Evolutionary conservation across 2,888 invertebrate genomes (phyloP).

Genomic region (Charanyca ferruginea): DNA sequence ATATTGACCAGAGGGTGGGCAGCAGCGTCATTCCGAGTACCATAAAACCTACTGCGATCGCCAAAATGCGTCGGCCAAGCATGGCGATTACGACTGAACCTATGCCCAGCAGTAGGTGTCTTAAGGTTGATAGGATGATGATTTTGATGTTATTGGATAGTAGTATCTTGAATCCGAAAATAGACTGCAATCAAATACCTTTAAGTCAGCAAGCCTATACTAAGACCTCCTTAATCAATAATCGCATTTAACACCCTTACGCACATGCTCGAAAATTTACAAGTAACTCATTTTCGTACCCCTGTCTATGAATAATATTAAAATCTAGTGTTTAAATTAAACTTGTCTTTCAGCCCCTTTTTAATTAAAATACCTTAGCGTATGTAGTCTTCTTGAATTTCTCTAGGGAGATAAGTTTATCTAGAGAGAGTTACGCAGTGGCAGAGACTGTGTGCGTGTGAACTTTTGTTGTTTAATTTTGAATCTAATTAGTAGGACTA

Average conservation of each 20-base stretch:
- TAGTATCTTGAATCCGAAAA: too few species aligned
- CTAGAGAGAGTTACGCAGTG: slow-evolving; percentile 2
- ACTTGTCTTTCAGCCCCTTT: slow-evolving; percentile 33
- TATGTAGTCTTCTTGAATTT: slow-evolving; percentile 50
- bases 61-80: too few species aligned
- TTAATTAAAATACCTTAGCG: slow-evolving; percentile 47
- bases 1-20: too few species aligned
- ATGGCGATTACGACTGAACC: too few species aligned
- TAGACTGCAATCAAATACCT: too few species aligned
- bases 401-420: slow-evolving; percentile 41
- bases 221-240: not conserved
- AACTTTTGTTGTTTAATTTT: slow-evolving; percentile 35
- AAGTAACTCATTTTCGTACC: slow-evolving; percentile 52
- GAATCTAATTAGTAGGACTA: slow-evolving; percentile 25
- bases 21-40: too few species aligned
- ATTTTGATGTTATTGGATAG: too few species aligned
- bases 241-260: not conserved
- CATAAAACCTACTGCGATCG: too few species aligned
- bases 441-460: not conserved
- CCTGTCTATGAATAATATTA: slow-evolving; percentile 48
- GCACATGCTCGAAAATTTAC: slow-evolving; percentile 33
- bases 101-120: too few species aligned
- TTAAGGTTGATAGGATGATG: too few species aligned
- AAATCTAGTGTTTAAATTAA: slow-evolving; percentile 49
- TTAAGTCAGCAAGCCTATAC: not conserved